Evolutionary conservation across 2,888 invertebrate species (phyloP).

Genomic region (Ichneumoninae sp.): DNA sequence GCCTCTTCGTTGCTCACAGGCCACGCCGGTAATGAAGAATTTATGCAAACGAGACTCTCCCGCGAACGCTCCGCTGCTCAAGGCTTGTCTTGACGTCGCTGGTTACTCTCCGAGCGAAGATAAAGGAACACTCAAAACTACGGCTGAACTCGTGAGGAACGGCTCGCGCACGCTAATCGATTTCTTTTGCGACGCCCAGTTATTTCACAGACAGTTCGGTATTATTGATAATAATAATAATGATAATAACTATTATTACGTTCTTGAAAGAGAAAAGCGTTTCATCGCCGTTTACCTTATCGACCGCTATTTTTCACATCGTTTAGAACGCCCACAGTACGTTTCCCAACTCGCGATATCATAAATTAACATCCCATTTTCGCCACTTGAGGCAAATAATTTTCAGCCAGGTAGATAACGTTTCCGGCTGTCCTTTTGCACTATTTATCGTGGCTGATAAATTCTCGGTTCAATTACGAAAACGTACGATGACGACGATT

Average conservation of each 20-base stretch:
- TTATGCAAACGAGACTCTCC: constrained; percentile 59
- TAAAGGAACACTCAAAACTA: constrained; percentile 33
- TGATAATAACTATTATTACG: no score
- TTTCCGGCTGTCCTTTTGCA: background rate
- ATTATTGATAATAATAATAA: background rate
- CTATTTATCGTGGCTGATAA: background rate
- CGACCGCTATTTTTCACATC: background rate
- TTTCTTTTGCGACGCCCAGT: constrained; percentile 15
- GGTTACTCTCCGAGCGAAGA: constrained; percentile 20
- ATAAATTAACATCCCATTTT: background rate
- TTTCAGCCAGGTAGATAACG: background rate
- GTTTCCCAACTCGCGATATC: background rate
- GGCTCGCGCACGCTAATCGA: constrained; percentile 16
- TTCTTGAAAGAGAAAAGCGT: background rate
- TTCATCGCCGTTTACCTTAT: background rate
- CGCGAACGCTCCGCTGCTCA: constrained; percentile 39
- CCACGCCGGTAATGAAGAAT: constrained; percentile 57
- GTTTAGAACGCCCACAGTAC: background rate
- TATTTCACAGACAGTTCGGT: background rate
- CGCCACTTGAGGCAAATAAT: background rate
- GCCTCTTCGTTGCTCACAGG: constrained; percentile 33
- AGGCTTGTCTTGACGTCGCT: constrained; percentile 49
- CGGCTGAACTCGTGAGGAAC: constrained; percentile 1
- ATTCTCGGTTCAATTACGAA: no score
- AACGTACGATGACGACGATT: background rate